Percentiles rank a stretch among this genome's conserved stretches.
Evolutionary conservation across 1,140 invertebrate genomes (phyloP).

Genomic region (Drosophila punjabiensis): DNA sequence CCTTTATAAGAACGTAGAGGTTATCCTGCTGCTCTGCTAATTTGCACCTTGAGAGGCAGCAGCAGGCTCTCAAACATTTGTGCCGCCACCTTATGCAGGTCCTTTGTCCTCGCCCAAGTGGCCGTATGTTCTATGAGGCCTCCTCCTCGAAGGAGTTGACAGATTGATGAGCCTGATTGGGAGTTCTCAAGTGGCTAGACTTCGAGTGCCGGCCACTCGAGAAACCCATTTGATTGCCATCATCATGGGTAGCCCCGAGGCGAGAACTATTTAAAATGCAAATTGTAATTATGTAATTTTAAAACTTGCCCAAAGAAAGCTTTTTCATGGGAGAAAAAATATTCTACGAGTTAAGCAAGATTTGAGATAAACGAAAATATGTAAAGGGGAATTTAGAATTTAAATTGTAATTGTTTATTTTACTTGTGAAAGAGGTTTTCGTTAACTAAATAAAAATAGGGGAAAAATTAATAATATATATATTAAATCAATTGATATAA

Average conservation of each 20-base stretch:
- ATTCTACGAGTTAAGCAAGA: background rate
- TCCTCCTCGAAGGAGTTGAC: slow-evolving; percentile 56
- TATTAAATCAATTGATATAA: too few species aligned
- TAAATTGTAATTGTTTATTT: too few species aligned
- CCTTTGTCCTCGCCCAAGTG: slow-evolving; percentile 61
- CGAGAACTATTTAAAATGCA: slow-evolving; percentile 11
- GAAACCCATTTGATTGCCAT: slow-evolving; percentile 55
- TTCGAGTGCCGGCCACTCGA: slow-evolving; percentile 47
- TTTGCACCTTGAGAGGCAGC: slow-evolving; percentile 72
- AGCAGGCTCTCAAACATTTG: slow-evolving; percentile 14
- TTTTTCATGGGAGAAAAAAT: background rate
- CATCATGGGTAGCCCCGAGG: slow-evolving; percentile 25
- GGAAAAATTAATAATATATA: background rate
- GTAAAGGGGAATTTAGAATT: background rate
- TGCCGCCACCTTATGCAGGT: slow-evolving; percentile 60
- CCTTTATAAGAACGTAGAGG: slow-evolving; percentile 6
- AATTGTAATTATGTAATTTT: slow-evolving; percentile 21
- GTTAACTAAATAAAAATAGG: background rate
- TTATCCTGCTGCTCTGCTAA: slow-evolving; percentile 57
- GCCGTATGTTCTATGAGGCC: slow-evolving; percentile 45
- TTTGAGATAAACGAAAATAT: background rate
- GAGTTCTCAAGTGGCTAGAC: slow-evolving; percentile 12
- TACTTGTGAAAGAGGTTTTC: background rate
- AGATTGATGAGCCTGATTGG: slow-evolving; percentile 73
- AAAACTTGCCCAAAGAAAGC: background rate